phyloP scores from a whole-genome alignment of 2,113 vertebrate genomes.

The Corythaeola cristata region DNA sequence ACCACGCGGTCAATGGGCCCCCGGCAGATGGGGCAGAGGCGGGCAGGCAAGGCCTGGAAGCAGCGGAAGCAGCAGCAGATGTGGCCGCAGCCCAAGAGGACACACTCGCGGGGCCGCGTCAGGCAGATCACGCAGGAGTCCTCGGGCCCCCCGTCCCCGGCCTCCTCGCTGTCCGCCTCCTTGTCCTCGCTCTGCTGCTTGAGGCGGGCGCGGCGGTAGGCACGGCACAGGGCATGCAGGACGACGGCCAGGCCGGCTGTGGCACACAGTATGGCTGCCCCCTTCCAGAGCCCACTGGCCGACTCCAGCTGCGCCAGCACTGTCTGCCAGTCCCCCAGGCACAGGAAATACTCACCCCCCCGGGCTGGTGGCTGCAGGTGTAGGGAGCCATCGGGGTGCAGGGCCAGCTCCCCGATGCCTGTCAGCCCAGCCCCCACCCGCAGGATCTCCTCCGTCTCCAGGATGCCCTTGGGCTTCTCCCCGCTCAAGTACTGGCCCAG shows the following conservation, averaged over 20 bases:
- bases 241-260: constrained; percentile 62
- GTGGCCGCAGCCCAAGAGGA: constrained; percentile 84
- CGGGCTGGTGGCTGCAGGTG: constrained; percentile 78
- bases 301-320: constrained; percentile 73
- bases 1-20: constrained; percentile 80
- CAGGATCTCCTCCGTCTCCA: constrained; percentile 89
- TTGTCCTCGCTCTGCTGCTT: constrained; percentile 62
- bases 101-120: constrained; percentile 75
- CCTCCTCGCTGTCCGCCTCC: constrained; percentile 32
- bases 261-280: constrained; percentile 58
- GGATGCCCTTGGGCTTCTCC: constrained; percentile 86
- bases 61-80: constrained; percentile 88
- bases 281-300: constrained; percentile 72
- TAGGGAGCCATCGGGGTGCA: constrained; percentile 78
- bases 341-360: constrained; percentile 79
- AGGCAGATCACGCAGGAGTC: constrained; percentile 82
- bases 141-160: neutral
- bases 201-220: constrained; percentile 58
- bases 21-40: constrained; percentile 84
- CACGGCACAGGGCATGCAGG: constrained; percentile 71
- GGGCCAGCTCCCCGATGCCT: constrained; percentile 80
- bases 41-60: constrained; percentile 79
- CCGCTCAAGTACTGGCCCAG: constrained; percentile 85
- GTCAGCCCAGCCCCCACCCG: constrained; percentile 83
- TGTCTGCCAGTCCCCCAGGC: constrained; percentile 78